These are phyloP conservation scores for Chitala chitala DNA, from an alignment of 2,113 vertebrate genomes.

Conservation along the genomic window DNA sequence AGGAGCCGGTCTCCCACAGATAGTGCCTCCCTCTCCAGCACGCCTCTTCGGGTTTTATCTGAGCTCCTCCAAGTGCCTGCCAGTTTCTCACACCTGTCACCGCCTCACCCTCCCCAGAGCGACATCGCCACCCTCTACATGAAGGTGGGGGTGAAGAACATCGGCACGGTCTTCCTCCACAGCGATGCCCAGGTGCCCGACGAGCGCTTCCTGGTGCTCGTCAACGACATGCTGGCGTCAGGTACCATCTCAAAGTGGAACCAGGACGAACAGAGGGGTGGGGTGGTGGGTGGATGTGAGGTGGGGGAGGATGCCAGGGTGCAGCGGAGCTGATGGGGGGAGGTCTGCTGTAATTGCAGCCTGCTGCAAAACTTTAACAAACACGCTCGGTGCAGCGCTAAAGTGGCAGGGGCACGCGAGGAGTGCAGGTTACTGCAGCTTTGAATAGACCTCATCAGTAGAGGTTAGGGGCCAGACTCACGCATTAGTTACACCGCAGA, in stretches of 20 bases:
- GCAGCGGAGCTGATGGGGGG: slow-evolving; percentile 35
- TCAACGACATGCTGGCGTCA: slow-evolving; percentile 65
- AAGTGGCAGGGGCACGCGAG: slow-evolving; percentile 54
- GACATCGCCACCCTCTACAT: slow-evolving; percentile 70
- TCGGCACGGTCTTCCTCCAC: slow-evolving; percentile 60
- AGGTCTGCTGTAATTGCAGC: slow-evolving; percentile 48
- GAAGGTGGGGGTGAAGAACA: slow-evolving; percentile 66
- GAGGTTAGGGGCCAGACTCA: slow-evolving; percentile 83
- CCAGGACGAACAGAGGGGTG: not conserved
- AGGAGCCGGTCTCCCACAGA: not conserved
- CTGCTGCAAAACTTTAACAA: slow-evolving; percentile 69
- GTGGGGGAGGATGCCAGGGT: too few relatives aligned
- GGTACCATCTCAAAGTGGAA: slow-evolving; percentile 36
- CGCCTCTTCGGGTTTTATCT: not conserved
- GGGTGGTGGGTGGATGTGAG: slow-evolving; percentile 19
- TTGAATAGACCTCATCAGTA: slow-evolving; percentile 97
- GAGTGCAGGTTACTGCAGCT: slow-evolving; percentile 75
- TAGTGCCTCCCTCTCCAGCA: not conserved
- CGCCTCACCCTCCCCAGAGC: slow-evolving; percentile 47
- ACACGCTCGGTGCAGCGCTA: slow-evolving; percentile 76
- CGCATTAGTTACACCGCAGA: slow-evolving; percentile 82
- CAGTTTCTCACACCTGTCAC: not conserved
- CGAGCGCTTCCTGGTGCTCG: slow-evolving; percentile 63
- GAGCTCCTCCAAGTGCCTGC: not conserved
- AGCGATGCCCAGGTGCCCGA: slow-evolving; percentile 61